These are phyloP conservation scores for Oeneis ivallda DNA, from an alignment of 2,888 invertebrate genomes.

Conservation along the genomic window DNA sequence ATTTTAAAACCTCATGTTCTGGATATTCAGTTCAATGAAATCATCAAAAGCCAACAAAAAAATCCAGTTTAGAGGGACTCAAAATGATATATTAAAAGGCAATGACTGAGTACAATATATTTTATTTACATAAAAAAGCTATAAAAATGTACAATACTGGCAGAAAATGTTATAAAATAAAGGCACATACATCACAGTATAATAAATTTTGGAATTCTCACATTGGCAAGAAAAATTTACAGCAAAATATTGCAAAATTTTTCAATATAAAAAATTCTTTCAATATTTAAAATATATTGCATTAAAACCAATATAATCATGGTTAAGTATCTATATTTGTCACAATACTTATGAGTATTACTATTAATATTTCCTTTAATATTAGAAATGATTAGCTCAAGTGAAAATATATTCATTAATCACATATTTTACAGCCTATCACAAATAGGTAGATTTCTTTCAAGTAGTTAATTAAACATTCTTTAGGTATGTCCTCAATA, in stretches of 20 bases:
- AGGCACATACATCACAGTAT: conserved; percentile 68
- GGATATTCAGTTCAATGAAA: no score
- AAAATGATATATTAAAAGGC: neutral
- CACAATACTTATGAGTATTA: neutral
- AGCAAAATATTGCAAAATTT: conserved; percentile 4
- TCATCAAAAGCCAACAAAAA: neutral
- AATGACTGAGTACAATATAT: conserved; percentile 23
- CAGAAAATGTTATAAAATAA: conserved; percentile 50
- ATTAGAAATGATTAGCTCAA: neutral
- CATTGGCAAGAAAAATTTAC: conserved; percentile 21
- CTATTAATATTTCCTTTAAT: neutral
- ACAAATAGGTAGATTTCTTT: neutral
- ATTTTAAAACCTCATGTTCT: neutral
- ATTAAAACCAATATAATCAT: neutral
- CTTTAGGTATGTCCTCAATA: neutral
- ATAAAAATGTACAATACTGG: conserved; percentile 57
- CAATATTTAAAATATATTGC: neutral
- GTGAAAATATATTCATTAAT: neutral
- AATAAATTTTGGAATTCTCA: conserved; percentile 34
- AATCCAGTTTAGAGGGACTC: neutral
- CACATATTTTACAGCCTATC: neutral
- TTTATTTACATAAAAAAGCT: conserved; percentile 46
- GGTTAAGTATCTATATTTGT: neutral
- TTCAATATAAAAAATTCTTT: neutral
- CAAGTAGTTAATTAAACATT: neutral